phyloP scores from a whole-genome alignment of 2,888 invertebrate species.

The Eupithecia dodoneata region DNA sequence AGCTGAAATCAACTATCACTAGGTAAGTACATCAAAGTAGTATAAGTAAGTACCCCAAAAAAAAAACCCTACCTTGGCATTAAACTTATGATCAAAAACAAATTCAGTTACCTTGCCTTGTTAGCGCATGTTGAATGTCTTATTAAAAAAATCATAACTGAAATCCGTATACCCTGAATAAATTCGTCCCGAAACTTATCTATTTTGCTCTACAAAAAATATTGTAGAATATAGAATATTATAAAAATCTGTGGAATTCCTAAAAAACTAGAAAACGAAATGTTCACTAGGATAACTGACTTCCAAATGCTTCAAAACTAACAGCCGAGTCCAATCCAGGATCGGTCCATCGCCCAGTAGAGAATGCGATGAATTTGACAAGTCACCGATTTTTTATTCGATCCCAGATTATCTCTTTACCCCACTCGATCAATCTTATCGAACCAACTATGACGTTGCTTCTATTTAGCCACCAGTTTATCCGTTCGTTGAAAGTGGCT shows the following conservation, averaged over 20 bases:
- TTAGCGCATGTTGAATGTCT: background rate
- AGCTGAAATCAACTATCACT: background rate
- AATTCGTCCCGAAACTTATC: background rate
- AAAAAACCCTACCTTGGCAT: background rate
- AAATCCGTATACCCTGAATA: background rate
- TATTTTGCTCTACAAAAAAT: background rate
- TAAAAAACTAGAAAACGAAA: background rate
- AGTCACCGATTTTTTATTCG: constrained; percentile 81
- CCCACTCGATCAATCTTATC: constrained; percentile 84
- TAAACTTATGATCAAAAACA: background rate
- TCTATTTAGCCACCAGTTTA: constrained; percentile 33
- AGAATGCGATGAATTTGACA: constrained; percentile 83
- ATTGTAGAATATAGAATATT: background rate
- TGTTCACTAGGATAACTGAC: constrained; percentile 10
- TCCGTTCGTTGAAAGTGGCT: background rate
- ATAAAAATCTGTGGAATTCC: background rate
- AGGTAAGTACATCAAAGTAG: no score
- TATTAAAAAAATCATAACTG: background rate
- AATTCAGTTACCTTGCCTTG: background rate
- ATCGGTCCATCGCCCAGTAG: constrained; percentile 57
- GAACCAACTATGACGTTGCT: constrained; percentile 65
- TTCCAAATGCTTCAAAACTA: constrained; percentile 42
- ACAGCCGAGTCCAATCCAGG: constrained; percentile 63
- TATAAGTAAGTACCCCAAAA: no score
- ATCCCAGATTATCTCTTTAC: constrained; percentile 79